These are phyloP conservation scores for Onychostruthus taczanowskii DNA, from an alignment of 2,113 vertebrate genomes.

Conservation along the genomic window DNA sequence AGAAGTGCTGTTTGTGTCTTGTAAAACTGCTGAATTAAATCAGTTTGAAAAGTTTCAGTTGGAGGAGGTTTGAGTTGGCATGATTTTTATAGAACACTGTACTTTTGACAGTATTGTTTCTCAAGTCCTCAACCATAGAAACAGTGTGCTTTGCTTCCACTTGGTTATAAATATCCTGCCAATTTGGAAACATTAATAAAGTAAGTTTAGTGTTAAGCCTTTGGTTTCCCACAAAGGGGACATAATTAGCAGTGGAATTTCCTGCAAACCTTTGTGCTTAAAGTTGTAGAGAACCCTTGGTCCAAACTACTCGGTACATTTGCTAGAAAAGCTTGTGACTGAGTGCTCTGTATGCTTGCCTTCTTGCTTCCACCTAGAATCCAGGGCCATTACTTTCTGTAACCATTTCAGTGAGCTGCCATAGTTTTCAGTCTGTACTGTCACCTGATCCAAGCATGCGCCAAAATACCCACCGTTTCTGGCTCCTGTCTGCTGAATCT, in stretches of 20 bases:
- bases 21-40: neutral
- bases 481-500: slow-evolving; percentile 79
- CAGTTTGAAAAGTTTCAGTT: neutral
- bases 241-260: neutral
- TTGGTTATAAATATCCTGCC: neutral
- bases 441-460: slow-evolving; percentile 92
- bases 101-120: neutral
- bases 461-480: slow-evolving; percentile 77
- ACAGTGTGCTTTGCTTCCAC: neutral
- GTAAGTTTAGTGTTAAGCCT: neutral
- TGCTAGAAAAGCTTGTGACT: slow-evolving; percentile 66
- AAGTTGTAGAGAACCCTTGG: slow-evolving; percentile 39
- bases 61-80: neutral
- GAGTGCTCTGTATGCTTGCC: slow-evolving; percentile 79
- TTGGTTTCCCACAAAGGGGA: neutral
- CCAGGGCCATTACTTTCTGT: slow-evolving; percentile 83
- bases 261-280: slow-evolving; percentile 10
- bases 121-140: neutral
- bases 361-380: slow-evolving; percentile 76
- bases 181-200: neutral
- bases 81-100: neutral
- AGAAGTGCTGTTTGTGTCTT: neutral
- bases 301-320: slow-evolving; percentile 11
- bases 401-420: slow-evolving; percentile 96
- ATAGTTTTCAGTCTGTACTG: slow-evolving; percentile 89